Conservation (phyloP, 1,140 invertebrate genomes). For the Pachyrhynchus sulphureomaculatus region DNA sequence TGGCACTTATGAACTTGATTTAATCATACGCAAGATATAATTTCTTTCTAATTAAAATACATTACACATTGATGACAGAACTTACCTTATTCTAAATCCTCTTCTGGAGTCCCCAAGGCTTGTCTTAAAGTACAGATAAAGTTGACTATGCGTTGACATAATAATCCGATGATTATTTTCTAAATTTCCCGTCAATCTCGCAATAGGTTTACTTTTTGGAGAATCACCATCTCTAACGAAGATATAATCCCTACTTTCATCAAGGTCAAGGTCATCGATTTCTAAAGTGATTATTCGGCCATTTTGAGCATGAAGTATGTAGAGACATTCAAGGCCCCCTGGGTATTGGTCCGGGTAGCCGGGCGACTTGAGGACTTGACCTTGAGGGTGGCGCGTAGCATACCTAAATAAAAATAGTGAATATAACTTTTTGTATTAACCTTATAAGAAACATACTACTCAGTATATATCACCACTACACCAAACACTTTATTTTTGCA, state of each 20-base stretch:
- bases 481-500: too few species aligned
- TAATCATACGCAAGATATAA: too few species aligned
- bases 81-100: slow-evolving; percentile 80
- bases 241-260: slow-evolving; percentile 82
- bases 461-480: too few species aligned
- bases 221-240: slow-evolving; percentile 86
- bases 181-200: slow-evolving; percentile 75
- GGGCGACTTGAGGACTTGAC: slow-evolving; percentile 82
- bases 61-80: too few species aligned
- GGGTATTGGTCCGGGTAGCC: slow-evolving; percentile 91
- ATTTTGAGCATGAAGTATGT: slow-evolving; percentile 84
- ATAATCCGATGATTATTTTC: slow-evolving; percentile 81
- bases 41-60: too few species aligned
- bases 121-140: slow-evolving; percentile 92
- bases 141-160: slow-evolving; percentile 84
- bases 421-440: too few species aligned
- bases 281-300: slow-evolving; percentile 86
- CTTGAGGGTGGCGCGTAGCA: slow-evolving; percentile 77
- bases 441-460: too few species aligned
- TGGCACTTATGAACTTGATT: too few species aligned
- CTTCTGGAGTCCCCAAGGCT: slow-evolving; percentile 82
- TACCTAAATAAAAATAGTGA: too few species aligned
- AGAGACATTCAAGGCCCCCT: slow-evolving; percentile 91
- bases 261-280: slow-evolving; percentile 88
- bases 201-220: slow-evolving; percentile 81